phyloP scores from a whole-genome alignment of 2,113 vertebrate species.

The Gambusia affinis region DNA sequence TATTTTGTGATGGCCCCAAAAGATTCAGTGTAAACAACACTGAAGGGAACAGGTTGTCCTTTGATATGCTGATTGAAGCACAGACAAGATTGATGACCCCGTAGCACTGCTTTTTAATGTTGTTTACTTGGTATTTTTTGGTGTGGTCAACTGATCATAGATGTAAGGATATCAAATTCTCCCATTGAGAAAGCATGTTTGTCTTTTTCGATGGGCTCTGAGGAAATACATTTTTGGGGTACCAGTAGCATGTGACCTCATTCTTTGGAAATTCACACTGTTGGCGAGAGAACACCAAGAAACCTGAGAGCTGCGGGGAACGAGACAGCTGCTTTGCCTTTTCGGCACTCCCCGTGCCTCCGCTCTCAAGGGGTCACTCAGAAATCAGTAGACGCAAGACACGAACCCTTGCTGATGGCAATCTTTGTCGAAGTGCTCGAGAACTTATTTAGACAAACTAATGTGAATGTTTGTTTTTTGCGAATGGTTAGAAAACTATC shows the following conservation, averaged over 20 bases:
- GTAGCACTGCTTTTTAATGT: slow-evolving; percentile 30
- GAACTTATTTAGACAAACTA: slow-evolving; percentile 11
- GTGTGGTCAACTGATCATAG: neutral
- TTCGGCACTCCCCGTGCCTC: slow-evolving; percentile 34
- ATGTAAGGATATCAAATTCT: slow-evolving; percentile 14
- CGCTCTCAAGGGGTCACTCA: slow-evolving; percentile 41
- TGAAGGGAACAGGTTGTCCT: slow-evolving; percentile 18
- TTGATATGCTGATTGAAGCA: slow-evolving; percentile 4
- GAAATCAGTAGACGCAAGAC: slow-evolving; percentile 34
- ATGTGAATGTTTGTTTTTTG: neutral
- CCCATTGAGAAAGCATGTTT: slow-evolving; percentile 32
- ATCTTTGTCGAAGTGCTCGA: neutral
- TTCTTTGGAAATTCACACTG: slow-evolving; percentile 76
- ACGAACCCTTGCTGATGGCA: slow-evolving; percentile 26
- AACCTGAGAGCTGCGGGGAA: slow-evolving; percentile 70
- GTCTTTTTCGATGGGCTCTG: slow-evolving; percentile 55
- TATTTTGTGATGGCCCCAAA: neutral
- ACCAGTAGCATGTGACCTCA: slow-evolving; percentile 75
- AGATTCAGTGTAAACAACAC: slow-evolving; percentile 19
- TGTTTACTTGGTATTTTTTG: slow-evolving; percentile 33
- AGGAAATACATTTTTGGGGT: slow-evolving; percentile 56
- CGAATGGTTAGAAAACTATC: no score
- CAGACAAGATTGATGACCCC: slow-evolving; percentile 22
- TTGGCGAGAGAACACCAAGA: slow-evolving; percentile 70
- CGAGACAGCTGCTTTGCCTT: slow-evolving; percentile 74